Conservation (phyloP, 1,140 invertebrate species). For the Drosophila persimilis region DNA sequence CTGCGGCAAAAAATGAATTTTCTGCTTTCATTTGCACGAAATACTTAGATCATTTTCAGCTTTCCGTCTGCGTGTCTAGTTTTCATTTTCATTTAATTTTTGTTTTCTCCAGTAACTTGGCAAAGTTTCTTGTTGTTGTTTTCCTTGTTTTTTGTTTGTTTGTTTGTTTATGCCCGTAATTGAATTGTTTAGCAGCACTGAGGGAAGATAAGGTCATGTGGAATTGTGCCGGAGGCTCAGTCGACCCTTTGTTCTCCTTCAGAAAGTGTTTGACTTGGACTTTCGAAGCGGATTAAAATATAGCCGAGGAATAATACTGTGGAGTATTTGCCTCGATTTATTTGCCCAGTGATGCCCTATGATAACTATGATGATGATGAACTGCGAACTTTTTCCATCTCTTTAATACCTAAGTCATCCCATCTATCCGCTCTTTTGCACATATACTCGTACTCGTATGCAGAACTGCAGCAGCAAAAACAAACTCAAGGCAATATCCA, state of each 20-base stretch:
- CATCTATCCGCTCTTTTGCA: constrained; percentile 19
- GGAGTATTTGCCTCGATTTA: constrained; percentile 14
- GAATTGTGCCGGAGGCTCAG: constrained; percentile 6
- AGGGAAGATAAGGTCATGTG: constrained; percentile 23
- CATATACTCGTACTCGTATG: neutral
- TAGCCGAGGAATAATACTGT: neutral
- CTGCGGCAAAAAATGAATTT: constrained; percentile 75
- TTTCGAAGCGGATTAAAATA: constrained; percentile 3
- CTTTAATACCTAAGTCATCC: constrained; percentile 29
- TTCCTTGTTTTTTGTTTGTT: constrained; percentile 23
- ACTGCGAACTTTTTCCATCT: constrained; percentile 19
- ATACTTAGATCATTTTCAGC: constrained; percentile 67
- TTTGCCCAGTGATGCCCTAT: neutral
- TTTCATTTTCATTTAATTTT: constrained; percentile 60
- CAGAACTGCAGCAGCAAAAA: constrained; percentile 5
- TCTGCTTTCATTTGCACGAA: constrained; percentile 72
- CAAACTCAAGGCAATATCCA: constrained; percentile 65
- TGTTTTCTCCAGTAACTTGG: constrained; percentile 28
- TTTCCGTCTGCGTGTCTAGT: constrained; percentile 62
- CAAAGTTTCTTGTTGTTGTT: constrained; percentile 31
- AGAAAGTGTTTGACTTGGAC: neutral
- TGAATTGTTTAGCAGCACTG: constrained; percentile 59
- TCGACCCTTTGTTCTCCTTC: constrained; percentile 28
- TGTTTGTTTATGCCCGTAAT: constrained; percentile 50
- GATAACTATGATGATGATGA: constrained; percentile 5